Evolutionary conservation across 2,113 vertebrate genomes (phyloP).

Genomic region (Potamarius usumacintae): DNA sequence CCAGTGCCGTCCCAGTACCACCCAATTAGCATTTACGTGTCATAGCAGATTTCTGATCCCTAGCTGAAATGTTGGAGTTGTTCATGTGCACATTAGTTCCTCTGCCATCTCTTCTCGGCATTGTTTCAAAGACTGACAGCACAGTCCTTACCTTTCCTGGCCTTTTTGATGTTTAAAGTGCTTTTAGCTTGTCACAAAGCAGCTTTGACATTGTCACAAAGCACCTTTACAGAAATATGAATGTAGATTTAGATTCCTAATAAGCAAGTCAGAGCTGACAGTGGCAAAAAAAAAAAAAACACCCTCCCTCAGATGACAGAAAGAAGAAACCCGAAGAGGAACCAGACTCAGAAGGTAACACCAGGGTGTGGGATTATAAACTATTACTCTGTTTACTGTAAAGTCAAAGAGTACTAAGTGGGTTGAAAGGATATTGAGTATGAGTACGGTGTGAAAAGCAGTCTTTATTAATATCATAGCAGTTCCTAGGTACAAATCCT

Average conservation of each 20-base stretch:
- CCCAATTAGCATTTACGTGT: not conserved
- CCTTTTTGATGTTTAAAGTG: not conserved
- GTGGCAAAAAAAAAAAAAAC: not conserved
- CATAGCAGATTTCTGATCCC: not conserved
- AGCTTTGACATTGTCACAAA: conserved; percentile 4
- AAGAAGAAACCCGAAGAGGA: not conserved
- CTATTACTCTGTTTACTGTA: not conserved
- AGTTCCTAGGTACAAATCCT: not conserved
- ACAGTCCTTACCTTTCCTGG: not conserved
- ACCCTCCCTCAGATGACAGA: not conserved
- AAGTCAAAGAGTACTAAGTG: not conserved
- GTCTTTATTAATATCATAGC: not conserved
- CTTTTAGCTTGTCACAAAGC: not conserved
- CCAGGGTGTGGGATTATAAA: not conserved
- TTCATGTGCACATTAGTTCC: not conserved
- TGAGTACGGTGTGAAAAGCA: not conserved
- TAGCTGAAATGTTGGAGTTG: not conserved
- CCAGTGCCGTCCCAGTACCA: not conserved
- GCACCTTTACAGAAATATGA: not conserved
- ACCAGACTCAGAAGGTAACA: not conserved
- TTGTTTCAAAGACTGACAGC: conserved; percentile 24
- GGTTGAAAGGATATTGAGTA: not conserved
- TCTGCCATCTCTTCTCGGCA: not conserved
- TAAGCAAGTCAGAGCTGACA: not conserved
- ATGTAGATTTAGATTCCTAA: not conserved